Evolutionary conservation across 2,797 vertebrate genomes (phyloP).

Genomic region (Schizothorax lantsangensis): DNA sequence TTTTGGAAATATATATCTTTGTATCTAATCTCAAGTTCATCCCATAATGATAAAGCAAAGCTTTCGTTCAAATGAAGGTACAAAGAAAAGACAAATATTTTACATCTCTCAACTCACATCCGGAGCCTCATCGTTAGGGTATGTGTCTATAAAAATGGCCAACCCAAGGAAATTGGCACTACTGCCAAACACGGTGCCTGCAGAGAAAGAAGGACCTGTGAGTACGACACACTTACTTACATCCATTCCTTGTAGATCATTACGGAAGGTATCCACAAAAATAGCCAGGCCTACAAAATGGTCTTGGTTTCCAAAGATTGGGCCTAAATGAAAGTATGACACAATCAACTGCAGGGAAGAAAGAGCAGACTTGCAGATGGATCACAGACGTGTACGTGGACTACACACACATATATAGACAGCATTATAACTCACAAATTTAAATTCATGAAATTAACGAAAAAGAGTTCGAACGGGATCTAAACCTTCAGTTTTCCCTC

Average conservation of each 20-base stretch:
- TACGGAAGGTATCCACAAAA: slow-evolving; percentile 86
- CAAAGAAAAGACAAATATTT: slow-evolving; percentile 23
- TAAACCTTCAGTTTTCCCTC: slow-evolving; percentile 62
- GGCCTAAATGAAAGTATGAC: slow-evolving; percentile 74
- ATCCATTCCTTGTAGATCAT: slow-evolving; percentile 84
- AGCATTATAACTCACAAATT: background rate
- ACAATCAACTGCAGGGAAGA: slow-evolving; percentile 48
- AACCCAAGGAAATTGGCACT: slow-evolving; percentile 93
- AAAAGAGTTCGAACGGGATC: background rate
- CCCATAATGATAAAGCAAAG: slow-evolving; percentile 21
- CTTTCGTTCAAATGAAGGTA: slow-evolving; percentile 8
- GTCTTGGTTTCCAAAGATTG: slow-evolving; percentile 83
- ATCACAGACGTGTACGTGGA: slow-evolving; percentile 9
- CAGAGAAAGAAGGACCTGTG: slow-evolving; percentile 69
- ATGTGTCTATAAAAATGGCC: slow-evolving; percentile 95
- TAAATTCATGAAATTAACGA: background rate
- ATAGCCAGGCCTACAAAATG: slow-evolving; percentile 82
- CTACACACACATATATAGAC: background rate
- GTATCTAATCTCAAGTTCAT: background rate
- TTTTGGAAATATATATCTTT: background rate
- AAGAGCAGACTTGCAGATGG: slow-evolving; percentile 22
- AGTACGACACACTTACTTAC: slow-evolving; percentile 81
- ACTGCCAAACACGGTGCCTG: slow-evolving; percentile 95
- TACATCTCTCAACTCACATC: slow-evolving; percentile 85
- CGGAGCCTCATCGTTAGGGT: slow-evolving; percentile 92